These are phyloP conservation scores for Oikopleura dioica DNA, from an alignment of 23 tunicate species.

Conservation along the genomic window DNA sequence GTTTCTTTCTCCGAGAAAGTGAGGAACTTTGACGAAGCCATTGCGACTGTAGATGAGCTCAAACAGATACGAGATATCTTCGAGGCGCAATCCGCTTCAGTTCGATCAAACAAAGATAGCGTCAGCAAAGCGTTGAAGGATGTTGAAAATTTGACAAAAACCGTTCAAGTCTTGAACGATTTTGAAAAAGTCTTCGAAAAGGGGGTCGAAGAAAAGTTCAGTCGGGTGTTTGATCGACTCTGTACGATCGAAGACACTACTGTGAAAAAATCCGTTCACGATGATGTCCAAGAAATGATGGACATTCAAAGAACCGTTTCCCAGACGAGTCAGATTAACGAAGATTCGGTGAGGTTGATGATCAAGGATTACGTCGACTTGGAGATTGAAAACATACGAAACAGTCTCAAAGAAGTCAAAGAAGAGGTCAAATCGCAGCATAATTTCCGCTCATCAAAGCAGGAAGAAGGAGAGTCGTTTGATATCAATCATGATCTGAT, in stretches of 20 bases:
- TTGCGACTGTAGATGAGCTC: neutral
- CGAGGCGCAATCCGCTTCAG: neutral
- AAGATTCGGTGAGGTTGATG: too few species aligned
- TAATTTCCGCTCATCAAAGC: too few species aligned
- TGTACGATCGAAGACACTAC: neutral
- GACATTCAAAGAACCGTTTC: too few species aligned
- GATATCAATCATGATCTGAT: neutral
- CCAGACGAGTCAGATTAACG: too few species aligned
- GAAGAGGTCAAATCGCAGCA: neutral
- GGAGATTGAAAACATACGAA: too few species aligned
- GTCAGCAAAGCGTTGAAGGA: too few species aligned
- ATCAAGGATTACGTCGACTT: too few species aligned
- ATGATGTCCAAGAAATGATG: too few species aligned
- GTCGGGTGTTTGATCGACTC: neutral
- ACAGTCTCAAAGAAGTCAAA: neutral
- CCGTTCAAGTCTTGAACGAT: neutral
- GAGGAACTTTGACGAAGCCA: neutral
- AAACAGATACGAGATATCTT: neutral
- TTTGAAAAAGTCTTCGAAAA: conserved; percentile 10
- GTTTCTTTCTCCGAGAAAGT: neutral
- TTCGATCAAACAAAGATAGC: too few species aligned
- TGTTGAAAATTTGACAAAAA: neutral
- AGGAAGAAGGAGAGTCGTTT: too few species aligned
- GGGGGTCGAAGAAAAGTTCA: neutral
- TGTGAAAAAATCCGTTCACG: too few species aligned